Evolutionary conservation across 2,888 invertebrate genomes (phyloP).

Genomic region (Anthophora plumipes): DNA sequence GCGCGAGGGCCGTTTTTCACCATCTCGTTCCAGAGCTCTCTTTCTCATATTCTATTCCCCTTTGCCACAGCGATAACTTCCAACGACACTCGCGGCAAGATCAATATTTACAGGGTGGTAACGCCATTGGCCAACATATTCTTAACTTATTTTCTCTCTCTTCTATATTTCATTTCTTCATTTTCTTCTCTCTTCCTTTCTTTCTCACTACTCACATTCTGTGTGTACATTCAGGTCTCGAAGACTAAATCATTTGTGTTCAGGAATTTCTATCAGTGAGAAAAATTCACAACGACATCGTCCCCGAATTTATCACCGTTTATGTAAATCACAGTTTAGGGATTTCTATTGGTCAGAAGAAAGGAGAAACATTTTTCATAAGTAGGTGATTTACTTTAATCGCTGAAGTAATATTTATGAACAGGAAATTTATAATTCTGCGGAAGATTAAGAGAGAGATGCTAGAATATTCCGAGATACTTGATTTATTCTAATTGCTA

Average conservation of each 20-base stretch:
- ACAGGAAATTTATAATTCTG: not conserved
- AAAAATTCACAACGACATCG: not conserved
- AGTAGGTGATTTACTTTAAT: not conserved
- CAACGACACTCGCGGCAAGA: slow-evolving; percentile 8
- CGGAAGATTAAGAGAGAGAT: not conserved
- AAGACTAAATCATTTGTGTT: too few relatives aligned
- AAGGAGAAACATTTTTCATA: too few relatives aligned
- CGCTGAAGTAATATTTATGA: not conserved
- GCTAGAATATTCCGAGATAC: not conserved
- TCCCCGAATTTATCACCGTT: not conserved
- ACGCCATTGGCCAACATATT: not conserved
- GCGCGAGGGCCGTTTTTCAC: slow-evolving; percentile 13
- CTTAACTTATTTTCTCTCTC: not conserved
- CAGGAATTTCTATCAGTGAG: too few relatives aligned
- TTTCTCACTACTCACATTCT: not conserved
- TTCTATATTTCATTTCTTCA: not conserved
- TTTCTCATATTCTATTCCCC: slow-evolving; percentile 3
- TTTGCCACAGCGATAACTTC: slow-evolving; percentile 28
- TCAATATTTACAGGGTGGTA: slow-evolving; percentile 17
- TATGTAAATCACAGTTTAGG: not conserved
- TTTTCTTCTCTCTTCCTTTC: not conserved
- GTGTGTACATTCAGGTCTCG: too few relatives aligned
- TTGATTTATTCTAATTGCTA: not conserved
- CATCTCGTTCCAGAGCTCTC: slow-evolving; percentile 5
- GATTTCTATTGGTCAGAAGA: not conserved